Percentiles rank a stretch among this genome's conserved stretches.
Conservation (phyloP, 2,888 invertebrate species). For the Leptinotarsa peninsularis region DNA sequence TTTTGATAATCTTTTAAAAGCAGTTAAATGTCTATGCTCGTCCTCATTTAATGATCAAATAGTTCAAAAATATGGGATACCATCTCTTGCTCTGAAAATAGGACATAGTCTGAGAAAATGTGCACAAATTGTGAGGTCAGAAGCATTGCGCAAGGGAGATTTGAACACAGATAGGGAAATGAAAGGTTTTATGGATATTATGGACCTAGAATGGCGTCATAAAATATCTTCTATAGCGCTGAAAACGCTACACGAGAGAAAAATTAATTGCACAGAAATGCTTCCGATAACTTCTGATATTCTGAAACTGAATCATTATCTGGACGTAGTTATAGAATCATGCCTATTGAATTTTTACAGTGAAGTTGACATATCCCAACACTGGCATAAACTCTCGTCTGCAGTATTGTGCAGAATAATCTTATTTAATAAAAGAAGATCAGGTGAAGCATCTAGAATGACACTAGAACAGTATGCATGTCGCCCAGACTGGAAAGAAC, state of each 20-base stretch:
- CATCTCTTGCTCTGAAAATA: background rate
- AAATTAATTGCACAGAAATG: background rate
- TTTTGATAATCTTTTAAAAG: background rate
- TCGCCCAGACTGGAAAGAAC: constrained; percentile 38
- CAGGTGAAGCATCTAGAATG: constrained; percentile 41
- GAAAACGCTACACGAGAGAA: background rate
- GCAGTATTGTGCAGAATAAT: background rate
- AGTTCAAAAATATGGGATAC: background rate
- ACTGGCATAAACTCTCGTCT: background rate
- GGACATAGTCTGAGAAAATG: background rate
- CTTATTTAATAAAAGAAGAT: constrained; percentile 42
- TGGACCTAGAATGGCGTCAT: background rate
- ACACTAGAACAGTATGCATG: constrained; percentile 37
- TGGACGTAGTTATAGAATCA: no score
- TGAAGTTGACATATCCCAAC: background rate
- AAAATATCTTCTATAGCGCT: background rate
- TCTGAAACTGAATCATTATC: background rate
- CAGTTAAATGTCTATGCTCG: no score
- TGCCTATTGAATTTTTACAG: no score
- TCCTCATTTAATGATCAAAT: no score
- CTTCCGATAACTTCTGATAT: background rate
- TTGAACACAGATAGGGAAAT: background rate
- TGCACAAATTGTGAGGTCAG: background rate
- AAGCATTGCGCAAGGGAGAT: background rate
- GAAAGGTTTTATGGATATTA: background rate